These are phyloP conservation scores for Notoglanidium macrostoma DNA, from an alignment of 2,797 vertebrate species.

Conservation along the genomic window DNA sequence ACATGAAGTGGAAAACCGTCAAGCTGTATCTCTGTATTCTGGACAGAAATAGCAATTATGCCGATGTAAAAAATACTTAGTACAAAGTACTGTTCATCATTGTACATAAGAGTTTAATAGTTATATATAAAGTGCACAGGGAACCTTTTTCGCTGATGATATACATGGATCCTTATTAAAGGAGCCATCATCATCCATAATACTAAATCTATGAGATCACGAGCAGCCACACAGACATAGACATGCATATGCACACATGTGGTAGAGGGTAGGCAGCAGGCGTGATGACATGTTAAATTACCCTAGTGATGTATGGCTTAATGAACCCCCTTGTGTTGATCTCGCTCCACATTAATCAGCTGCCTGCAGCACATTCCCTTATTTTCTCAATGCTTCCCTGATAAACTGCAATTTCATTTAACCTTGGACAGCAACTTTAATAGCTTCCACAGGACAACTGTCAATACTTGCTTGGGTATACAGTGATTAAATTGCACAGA, in stretches of 20 bases:
- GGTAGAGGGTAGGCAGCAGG: constrained; percentile 82
- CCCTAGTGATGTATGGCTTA: constrained; percentile 99
- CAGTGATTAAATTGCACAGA: constrained; percentile 98
- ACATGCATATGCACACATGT: constrained; percentile 53
- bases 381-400: constrained; percentile 99
- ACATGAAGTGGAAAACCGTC: constrained; percentile 34
- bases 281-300: constrained; percentile 98
- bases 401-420: constrained; percentile 99
- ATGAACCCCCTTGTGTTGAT: constrained; percentile 99
- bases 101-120: not conserved
- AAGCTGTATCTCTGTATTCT: constrained; percentile 3
- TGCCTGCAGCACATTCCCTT: constrained; percentile 98
- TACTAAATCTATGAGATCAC: constrained; percentile 44
- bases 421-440: constrained; percentile 99
- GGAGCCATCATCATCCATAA: constrained; percentile 11
- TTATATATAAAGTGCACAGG: not conserved
- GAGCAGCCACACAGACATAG: constrained; percentile 36
- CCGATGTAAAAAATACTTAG: not conserved
- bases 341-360: constrained; percentile 99
- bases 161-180: constrained; percentile 12
- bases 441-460: constrained; percentile 99
- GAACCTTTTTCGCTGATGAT: not conserved
- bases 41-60: not conserved
- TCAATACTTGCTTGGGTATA: constrained; percentile 96
- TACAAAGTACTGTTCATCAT: not conserved